Percentiles rank a stretch among this genome's conserved stretches.
Conservation (phyloP, 2,113 vertebrate genomes). For the Macaca nemestrina region DNA sequence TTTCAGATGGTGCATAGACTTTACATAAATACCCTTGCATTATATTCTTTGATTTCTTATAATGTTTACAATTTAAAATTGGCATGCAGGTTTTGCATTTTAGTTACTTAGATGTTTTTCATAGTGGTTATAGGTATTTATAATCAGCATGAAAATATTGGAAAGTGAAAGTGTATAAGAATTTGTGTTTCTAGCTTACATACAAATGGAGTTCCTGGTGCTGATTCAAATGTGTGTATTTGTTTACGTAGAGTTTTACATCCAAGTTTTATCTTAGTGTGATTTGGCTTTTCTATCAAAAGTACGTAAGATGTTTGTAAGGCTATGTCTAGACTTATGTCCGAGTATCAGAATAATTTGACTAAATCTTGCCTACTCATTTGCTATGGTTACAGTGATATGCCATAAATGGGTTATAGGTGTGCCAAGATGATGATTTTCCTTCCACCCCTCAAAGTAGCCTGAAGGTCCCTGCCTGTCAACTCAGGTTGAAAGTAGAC, state of each 20-base stretch:
- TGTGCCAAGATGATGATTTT: not conserved
- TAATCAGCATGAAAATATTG: not conserved
- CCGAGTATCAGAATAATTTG: not conserved
- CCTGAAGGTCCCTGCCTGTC: not conserved
- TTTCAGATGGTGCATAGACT: not conserved
- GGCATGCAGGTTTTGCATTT: not conserved
- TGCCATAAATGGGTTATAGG: not conserved
- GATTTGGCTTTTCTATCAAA: not conserved
- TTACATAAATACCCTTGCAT: not conserved
- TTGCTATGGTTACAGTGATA: not conserved
- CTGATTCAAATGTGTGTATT: not conserved
- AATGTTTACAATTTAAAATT: slow-evolving; percentile 32
- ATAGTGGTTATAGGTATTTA: not conserved
- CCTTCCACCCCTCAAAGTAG: not conserved
- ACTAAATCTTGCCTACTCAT: not conserved
- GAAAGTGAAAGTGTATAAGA: not conserved
- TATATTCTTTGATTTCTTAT: not conserved
- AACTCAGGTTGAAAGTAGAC: not conserved
- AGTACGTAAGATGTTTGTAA: not conserved
- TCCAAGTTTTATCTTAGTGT: not conserved
- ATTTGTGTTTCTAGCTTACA: not conserved
- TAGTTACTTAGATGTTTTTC: not conserved
- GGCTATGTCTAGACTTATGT: not conserved
- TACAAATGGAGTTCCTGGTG: not conserved
- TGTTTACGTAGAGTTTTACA: not conserved